phyloP scores from a whole-genome alignment of 2,888 invertebrate genomes.

The Melanostoma mellinum region DNA sequence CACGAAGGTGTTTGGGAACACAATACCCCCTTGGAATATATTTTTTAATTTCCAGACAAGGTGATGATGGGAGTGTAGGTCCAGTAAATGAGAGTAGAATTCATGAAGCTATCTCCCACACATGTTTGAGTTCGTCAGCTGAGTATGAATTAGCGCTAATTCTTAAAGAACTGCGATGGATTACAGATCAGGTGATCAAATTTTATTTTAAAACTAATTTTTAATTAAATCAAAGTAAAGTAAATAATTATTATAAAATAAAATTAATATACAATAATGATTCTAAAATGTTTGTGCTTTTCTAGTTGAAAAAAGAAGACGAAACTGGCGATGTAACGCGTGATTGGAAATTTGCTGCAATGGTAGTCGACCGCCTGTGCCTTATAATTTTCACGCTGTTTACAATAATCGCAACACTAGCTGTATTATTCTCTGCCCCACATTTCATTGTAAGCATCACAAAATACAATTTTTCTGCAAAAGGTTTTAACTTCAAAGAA shows the following conservation, averaged over 20 bases:
- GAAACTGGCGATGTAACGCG: slow-evolving; percentile 95
- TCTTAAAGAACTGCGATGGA: slow-evolving; percentile 95
- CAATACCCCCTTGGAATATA: slow-evolving; percentile 36
- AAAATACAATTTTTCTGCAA: background rate
- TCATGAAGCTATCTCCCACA: slow-evolving; percentile 89
- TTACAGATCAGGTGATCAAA: slow-evolving; percentile 90
- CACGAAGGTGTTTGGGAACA: background rate
- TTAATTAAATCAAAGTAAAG: background rate
- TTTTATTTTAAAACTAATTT: background rate
- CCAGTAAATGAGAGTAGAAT: slow-evolving; percentile 85
- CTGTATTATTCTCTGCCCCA: slow-evolving; percentile 97
- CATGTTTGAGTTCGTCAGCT: slow-evolving; percentile 90
- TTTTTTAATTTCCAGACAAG: slow-evolving; percentile 76
- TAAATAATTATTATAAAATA: background rate
- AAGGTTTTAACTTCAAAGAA: slow-evolving; percentile 1
- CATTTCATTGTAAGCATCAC: slow-evolving; percentile 90
- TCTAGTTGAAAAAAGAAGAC: slow-evolving; percentile 94
- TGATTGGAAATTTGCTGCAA: slow-evolving; percentile 99
- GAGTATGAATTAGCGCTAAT: slow-evolving; percentile 97
- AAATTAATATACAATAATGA: too few relatives aligned
- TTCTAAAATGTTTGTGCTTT: slow-evolving; percentile 67
- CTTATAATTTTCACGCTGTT: slow-evolving; percentile 99
- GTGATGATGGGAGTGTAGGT: slow-evolving; percentile 82
- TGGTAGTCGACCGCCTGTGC: slow-evolving; percentile 99
- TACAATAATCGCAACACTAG: slow-evolving; percentile 97